Evolutionary conservation across 2,888 invertebrate genomes (phyloP), one percentile per base, ranked within the genome.

Genomic region (Hylaea fasciaria): DNA sequence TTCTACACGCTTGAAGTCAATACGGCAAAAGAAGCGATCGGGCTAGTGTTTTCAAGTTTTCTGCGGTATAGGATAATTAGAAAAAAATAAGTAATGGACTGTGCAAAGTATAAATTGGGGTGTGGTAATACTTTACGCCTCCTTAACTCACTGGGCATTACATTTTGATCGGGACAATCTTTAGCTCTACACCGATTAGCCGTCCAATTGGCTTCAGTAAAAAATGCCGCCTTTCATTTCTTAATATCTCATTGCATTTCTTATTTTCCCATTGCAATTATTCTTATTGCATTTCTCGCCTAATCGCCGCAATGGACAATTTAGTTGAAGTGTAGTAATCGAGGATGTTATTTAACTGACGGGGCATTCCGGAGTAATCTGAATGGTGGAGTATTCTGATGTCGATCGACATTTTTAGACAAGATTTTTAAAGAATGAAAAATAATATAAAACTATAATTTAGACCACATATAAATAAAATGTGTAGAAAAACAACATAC

Each of bases 281-380:
- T 60, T 57, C 41, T 70, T 68, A 69, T 52, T 55, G 59, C 81
- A 87, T 87, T 78, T 84, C 82, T 84, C 81, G 76, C 68, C 83
- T 89, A 89, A 91, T 88, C 83, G 82, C 65, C 78, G 79, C 78
- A 78, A 83, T 77, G 78, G 77, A 71, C 77, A 77, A 73, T 77
- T 83, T 81, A 83, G 82, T 77, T 69, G 65, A 67, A 75, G 78
- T 80, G 81, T 85, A 62, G 81, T 87, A 86, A 89, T 87, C 83
- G 78, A 80, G 85, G 82, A 82, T 84, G 88, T 82, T 81, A 84
- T 85, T 85, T 86, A 83, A 83, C 82, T 76, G 78, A 73, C 71
- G 61, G 12, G 29, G 69, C 78, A 81, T 87, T 77, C 83, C 78
- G 64, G 62, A 71, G 77, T 81, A 77, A 81, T 78, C 70, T 57